Conservation (phyloP, 2,113 vertebrate species). For the Megaptera novaeangliae region DNA sequence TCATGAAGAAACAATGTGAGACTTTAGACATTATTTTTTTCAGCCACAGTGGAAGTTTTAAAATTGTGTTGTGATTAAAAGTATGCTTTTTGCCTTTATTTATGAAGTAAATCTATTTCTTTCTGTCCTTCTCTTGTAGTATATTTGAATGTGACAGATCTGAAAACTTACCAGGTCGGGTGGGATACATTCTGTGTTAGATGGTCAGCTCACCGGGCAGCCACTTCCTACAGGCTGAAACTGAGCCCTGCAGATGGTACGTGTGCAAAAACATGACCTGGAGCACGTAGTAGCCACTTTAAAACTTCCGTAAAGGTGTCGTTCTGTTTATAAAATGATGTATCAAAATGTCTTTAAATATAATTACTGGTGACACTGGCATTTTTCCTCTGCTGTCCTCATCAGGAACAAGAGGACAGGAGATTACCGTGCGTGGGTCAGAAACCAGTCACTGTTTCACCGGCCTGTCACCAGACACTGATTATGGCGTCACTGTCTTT, state of each 20-base stretch:
- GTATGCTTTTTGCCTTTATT: background rate
- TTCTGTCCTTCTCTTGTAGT: slow-evolving; percentile 80
- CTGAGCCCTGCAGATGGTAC: slow-evolving; percentile 90
- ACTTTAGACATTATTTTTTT: background rate
- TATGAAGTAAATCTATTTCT: background rate
- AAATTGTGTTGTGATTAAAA: background rate
- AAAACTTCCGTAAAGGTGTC: background rate
- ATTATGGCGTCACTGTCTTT: slow-evolving; percentile 89
- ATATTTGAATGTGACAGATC: slow-evolving; percentile 93
- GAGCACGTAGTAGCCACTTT: background rate
- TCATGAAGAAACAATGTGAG: background rate
- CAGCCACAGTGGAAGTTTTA: background rate
- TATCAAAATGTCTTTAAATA: background rate
- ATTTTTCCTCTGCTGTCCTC: background rate
- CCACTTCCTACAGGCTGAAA: slow-evolving; percentile 94
- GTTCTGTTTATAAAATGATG: background rate
- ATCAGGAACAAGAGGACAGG: slow-evolving; percentile 89
- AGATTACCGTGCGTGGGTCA: slow-evolving; percentile 93
- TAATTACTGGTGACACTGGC: background rate
- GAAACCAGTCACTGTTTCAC: slow-evolving; percentile 94
- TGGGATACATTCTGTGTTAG: slow-evolving; percentile 93
- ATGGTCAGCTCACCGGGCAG: slow-evolving; percentile 91
- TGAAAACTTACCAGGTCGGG: slow-evolving; percentile 87
- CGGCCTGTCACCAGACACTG: slow-evolving; percentile 89
- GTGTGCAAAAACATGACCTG: background rate